Evolutionary conservation across 2,888 invertebrate genomes (phyloP).

Genomic region (Odontothrips loti): DNA sequence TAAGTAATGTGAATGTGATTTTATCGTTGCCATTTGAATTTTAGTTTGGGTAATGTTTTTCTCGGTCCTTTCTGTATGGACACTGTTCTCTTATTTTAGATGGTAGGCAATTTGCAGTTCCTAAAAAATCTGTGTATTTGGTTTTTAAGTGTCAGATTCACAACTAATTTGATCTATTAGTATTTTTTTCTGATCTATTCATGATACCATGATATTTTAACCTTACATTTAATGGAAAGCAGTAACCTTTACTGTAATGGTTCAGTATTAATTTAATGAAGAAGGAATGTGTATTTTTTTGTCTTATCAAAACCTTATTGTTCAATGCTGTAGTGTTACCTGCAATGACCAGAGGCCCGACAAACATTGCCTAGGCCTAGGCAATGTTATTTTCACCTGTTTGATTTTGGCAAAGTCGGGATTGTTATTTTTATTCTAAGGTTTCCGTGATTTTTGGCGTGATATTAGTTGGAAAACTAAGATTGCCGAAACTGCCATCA

Average conservation of each 20-base stretch:
- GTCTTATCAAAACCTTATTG: no score
- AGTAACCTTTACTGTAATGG: no score
- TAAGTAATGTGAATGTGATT: background rate
- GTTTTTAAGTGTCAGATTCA: background rate
- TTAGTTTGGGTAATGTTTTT: background rate
- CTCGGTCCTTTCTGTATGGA: background rate
- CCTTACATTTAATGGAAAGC: background rate
- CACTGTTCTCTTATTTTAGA: background rate
- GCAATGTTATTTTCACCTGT: background rate
- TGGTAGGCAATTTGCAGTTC: background rate
- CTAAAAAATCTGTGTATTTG: background rate
- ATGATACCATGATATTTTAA: background rate
- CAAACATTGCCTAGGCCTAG: no score
- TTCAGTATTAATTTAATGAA: no score
- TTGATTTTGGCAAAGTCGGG: no score
- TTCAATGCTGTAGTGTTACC: no score
- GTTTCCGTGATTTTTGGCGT: no score
- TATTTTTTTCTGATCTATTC: background rate
- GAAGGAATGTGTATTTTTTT: no score
- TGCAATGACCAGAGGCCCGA: no score
- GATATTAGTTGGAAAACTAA: no score
- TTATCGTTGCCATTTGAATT: background rate
- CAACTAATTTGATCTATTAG: background rate
- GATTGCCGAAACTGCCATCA: no score
- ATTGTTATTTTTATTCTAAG: no score